phyloP scores from a whole-genome alignment of 2,113 vertebrate species.

The Embiotoca jacksoni region DNA sequence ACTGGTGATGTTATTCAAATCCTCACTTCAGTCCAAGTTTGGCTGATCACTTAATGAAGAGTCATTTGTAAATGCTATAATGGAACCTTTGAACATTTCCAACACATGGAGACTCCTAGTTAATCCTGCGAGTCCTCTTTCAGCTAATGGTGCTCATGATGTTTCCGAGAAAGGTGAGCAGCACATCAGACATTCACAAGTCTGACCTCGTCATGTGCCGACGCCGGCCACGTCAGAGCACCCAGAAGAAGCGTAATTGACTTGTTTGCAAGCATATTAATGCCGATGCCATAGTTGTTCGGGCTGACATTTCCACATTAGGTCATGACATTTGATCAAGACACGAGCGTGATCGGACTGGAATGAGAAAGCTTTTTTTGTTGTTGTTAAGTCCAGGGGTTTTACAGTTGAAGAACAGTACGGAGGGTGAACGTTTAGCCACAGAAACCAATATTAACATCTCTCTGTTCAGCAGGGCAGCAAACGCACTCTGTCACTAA shows the following conservation, averaged over 20 bases:
- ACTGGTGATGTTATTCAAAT: not conserved
- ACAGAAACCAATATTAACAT: conserved; percentile 45
- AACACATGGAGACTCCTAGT: not conserved
- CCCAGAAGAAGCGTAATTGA: conserved; percentile 20
- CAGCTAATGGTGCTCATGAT: conserved; percentile 1
- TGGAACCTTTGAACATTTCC: not conserved
- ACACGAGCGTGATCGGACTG: conserved; percentile 4
- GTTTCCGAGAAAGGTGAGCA: conserved; percentile 28
- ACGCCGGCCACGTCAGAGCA: conserved; percentile 28
- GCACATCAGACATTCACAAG: conserved; percentile 26
- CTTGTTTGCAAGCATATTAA: conserved; percentile 24
- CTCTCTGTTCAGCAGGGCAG: not conserved
- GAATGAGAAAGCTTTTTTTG: not conserved
- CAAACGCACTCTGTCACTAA: not conserved
- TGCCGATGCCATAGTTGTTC: conserved; percentile 34
- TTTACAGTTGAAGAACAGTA: conserved; percentile 9
- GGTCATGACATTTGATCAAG: conserved; percentile 8
- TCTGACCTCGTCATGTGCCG: conserved; percentile 48
- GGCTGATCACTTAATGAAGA: not conserved
- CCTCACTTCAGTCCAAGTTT: not conserved
- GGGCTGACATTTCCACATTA: conserved; percentile 27
- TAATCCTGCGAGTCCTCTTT: not conserved
- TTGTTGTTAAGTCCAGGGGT: not conserved
- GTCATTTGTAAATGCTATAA: conserved; percentile 32
- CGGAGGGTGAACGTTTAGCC: conserved; percentile 1